Evolutionary conservation across 2,888 invertebrate genomes (phyloP), one percentile per base, ranked within the genome.

Genomic region (Parnassius apollo): DNA sequence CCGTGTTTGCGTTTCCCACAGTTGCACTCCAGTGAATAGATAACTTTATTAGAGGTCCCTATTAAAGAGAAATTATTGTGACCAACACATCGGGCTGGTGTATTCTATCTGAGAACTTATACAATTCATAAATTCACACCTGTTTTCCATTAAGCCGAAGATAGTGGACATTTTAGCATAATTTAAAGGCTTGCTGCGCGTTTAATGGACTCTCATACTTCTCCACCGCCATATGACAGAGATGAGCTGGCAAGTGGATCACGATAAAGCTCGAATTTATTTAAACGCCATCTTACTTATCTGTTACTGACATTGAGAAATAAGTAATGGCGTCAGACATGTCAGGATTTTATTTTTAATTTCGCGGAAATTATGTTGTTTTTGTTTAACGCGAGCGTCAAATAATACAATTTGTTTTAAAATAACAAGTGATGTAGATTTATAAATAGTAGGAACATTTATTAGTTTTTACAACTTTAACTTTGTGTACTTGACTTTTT

Each of bases 71-170:
- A 64, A 64, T 63, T 63, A 63, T 63, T 63, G 63, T 63, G 59
- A 18, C 55, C 46, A 63, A 63, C 63, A 51, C 59, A 45, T 56
- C 57, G 51, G 46, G 44, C n/a, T 50, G 50, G 18, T 52, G 42
- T 13, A 52, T 57, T 64, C 56, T 64, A 64, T 59, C 64, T 51
- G 51, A 49, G 59, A 56, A 42, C 56, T 57, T 59, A 63, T 55
- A 64, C 64, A 64, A 64, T 64, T 64, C 64, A 64, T 64, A 64
- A 64, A 64, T 64, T 64, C 64, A 64, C 64, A 64, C 64, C 64
- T 64, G 64, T 64, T 64, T 64, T 64, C 64, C 64, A 64, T 64
- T 64, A 59, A 57, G 52, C 49, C 46, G 42, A 42, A 56, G 64
- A 64, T 64, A 64, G 57, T 48, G 64, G 59, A 51, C 57, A 64